phyloP scores from a whole-genome alignment of 2,113 vertebrate species.

The Peucedramus taeniatus region DNA sequence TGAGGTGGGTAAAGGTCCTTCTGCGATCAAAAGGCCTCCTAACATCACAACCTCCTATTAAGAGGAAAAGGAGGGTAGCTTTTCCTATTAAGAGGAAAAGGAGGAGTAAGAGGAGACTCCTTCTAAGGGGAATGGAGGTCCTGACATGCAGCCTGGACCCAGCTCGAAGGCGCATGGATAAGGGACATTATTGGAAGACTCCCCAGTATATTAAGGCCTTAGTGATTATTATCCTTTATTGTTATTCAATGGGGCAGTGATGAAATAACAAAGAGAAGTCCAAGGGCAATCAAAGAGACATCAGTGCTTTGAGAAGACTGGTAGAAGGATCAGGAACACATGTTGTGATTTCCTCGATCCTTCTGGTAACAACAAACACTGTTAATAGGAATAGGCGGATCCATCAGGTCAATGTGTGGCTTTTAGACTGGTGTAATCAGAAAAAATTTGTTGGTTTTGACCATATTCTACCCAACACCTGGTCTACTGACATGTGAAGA shows the following conservation, averaged over 20 bases:
- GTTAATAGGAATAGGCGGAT: background rate
- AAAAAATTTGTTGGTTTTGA: background rate
- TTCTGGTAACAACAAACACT: background rate
- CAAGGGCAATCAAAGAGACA: background rate
- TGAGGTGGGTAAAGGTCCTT: background rate
- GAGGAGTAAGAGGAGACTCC: background rate
- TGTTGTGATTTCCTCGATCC: accelerated
- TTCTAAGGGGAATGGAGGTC: background rate
- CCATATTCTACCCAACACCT: background rate
- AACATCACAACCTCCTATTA: background rate
- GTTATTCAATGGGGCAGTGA: background rate
- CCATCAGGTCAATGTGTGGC: background rate
- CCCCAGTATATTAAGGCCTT: background rate
- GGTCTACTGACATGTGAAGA: background rate
- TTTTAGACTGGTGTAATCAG: background rate
- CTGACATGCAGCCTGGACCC: background rate
- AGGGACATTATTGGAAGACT: background rate
- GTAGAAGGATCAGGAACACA: background rate
- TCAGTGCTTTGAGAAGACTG: background rate
- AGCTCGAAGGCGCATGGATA: background rate
- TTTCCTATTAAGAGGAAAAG: background rate
- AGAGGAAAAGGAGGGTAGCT: background rate
- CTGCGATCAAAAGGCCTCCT: background rate
- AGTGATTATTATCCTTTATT: background rate
- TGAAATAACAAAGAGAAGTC: background rate